A percentile compares a stretch with the other conserved stretches of the same genome.
These are phyloP conservation scores for Aix galericulata DNA, from an alignment of 2,113 vertebrate genomes.

Conservation along the genomic window DNA sequence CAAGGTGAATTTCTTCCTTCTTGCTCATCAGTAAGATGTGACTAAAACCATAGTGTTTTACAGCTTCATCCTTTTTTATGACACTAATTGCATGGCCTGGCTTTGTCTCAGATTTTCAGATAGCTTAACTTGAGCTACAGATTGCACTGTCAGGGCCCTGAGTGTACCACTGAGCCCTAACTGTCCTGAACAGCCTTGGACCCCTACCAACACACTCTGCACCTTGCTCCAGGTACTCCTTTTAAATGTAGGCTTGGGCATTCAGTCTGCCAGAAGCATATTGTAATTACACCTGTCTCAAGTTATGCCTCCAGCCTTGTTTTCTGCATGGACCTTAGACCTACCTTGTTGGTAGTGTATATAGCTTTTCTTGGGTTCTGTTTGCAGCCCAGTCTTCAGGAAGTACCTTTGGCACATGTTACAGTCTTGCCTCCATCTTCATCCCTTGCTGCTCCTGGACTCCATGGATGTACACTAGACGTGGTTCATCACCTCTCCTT, in stretches of 20 bases:
- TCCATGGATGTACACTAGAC: neutral
- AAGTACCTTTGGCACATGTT: neutral
- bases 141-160: neutral
- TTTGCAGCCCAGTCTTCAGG: neutral
- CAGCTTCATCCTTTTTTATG: neutral
- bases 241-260: neutral
- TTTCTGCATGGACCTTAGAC: neutral
- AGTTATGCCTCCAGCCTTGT: neutral
- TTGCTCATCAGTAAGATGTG: neutral
- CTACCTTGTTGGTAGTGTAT: neutral
- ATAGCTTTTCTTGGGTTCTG: neutral
- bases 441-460: neutral
- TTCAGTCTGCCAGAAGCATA: neutral
- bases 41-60: neutral
- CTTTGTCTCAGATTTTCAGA: neutral
- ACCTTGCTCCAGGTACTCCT: neutral
- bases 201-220: neutral
- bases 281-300: neutral
- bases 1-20: neutral
- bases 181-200: neutral
- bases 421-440: neutral
- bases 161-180: neutral
- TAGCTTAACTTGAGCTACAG: neutral
- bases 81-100: neutral
- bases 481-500: neutral